Evolutionary conservation across 2,113 vertebrate genomes (phyloP).

Genomic region (Rana temporaria): DNA sequence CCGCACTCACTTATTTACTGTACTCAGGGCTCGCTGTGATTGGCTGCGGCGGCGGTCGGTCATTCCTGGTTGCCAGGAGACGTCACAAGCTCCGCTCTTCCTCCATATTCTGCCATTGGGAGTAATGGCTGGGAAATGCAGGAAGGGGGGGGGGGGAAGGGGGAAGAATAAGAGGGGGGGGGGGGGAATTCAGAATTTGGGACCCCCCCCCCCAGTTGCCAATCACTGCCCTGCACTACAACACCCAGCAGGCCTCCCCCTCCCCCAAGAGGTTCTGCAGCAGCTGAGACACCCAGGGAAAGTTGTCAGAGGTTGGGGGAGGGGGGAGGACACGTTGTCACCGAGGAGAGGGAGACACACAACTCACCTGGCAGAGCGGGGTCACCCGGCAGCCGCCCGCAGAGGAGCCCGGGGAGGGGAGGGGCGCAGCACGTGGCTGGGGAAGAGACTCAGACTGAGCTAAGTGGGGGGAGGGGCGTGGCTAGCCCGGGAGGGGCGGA

Average conservation of each 20-base stretch:
- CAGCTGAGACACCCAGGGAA: background rate
- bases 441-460: background rate
- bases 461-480: background rate
- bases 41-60: conserved; percentile 61
- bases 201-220: background rate
- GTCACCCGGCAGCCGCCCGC: too few relatives aligned
- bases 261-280: conserved; percentile 15
- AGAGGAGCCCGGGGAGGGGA: background rate
- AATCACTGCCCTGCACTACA: background rate
- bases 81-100: conserved; percentile 64
- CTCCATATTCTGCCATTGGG: conserved; percentile 21
- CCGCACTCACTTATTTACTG: conserved; percentile 58
- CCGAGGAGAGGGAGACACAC: background rate
- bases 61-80: conserved; percentile 74
- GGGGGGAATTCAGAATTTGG: background rate
- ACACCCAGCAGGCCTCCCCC: too few relatives aligned
- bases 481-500: background rate
- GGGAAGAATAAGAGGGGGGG: too few relatives aligned
- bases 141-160: background rate
- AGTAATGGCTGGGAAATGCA: conserved; percentile 59
- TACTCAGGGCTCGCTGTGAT: conserved; percentile 63
- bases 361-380: background rate
- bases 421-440: conserved; percentile 19
- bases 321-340: background rate
- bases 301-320: background rate